Evolutionary conservation across 2,113 vertebrate genomes (phyloP).

Genomic region (Octodon degus): DNA sequence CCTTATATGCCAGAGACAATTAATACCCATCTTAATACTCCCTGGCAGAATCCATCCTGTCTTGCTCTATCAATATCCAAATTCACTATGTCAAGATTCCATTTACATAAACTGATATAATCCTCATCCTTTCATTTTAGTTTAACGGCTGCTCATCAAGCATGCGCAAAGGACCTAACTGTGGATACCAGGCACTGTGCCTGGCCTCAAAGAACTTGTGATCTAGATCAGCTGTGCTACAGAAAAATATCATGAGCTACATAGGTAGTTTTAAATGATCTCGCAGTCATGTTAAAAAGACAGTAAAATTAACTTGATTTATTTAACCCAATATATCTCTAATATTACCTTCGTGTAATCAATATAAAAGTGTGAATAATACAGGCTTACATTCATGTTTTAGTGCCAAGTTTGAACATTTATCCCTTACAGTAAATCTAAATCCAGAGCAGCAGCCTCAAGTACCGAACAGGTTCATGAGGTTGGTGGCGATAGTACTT

Average conservation of each 20-base stretch:
- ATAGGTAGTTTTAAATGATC: neutral
- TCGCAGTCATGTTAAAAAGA: neutral
- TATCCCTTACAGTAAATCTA: neutral
- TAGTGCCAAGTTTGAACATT: conserved; percentile 10
- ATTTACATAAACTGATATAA: neutral
- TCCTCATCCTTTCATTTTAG: conserved; percentile 21
- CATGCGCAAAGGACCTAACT: neutral
- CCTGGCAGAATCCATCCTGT: neutral
- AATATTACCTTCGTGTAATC: conserved; percentile 1
- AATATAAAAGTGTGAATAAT: conserved; percentile 19
- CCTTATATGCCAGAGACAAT: neutral
- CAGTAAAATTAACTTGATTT: neutral
- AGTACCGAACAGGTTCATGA: neutral
- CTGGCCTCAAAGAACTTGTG: neutral
- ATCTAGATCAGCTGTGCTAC: neutral
- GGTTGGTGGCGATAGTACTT: neutral
- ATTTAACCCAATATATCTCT: conserved; percentile 20
- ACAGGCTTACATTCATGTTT: neutral
- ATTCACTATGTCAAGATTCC: conserved; percentile 21
- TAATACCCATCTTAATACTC: neutral
- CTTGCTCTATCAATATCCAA: conserved; percentile 31
- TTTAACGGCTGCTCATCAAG: neutral
- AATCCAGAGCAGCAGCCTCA: neutral
- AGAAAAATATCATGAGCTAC: neutral
- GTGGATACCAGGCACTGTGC: neutral